Evolutionary conservation across 2,113 vertebrate genomes (phyloP), one percentile per base, ranked within the genome.

Genomic region (Gavia stellata): DNA sequence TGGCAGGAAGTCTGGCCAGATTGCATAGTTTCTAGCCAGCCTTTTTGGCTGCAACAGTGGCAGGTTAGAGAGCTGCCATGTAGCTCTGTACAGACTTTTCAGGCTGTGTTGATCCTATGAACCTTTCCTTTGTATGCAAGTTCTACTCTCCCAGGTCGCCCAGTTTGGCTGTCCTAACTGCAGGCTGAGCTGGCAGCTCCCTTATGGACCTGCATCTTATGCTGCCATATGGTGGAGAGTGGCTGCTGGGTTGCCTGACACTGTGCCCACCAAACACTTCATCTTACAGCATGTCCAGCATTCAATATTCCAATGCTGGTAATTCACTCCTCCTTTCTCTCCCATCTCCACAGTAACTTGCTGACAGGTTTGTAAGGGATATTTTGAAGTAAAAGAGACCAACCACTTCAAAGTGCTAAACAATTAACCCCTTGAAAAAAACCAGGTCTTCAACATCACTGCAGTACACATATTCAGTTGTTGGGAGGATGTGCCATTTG

Each of bases 1-100:
- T 89, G 89, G 56, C 90, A 94, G 87, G 28, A 89, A 83, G 74
- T 24, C 24, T 93, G 91, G 36, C 81, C 78, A 93, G 56, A 88
- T 87, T 88, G 93, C 52, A 44, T 19, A 25, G 86, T 42, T 92
- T 44, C 56, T 47, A 79, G 83, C 38, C 87, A 92, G 61, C 56
- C 44, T 84, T 81, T 59, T 47, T 2, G 1, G 47, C 73, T 88
- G 88, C 4, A 7, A 4, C 34, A 33, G 62, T 78, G 82, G 59
- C 91, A 89, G 86, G n/a, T 14, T 75, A 81, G 47, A 1, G 42
- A 68, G 56, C 4, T 84, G 42, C 93, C 9, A 0, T 9, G 55
- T 50, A 55, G 29, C 47, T 91, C 42, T 59, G 85, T 59, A 67
- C 80, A 74, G 83, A 50, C 3, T 47, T 61, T 47, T 38, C 67